These are phyloP conservation scores for Uloborus plumipes DNA, from an alignment of 2,888 invertebrate genomes.

Conservation along the genomic window DNA sequence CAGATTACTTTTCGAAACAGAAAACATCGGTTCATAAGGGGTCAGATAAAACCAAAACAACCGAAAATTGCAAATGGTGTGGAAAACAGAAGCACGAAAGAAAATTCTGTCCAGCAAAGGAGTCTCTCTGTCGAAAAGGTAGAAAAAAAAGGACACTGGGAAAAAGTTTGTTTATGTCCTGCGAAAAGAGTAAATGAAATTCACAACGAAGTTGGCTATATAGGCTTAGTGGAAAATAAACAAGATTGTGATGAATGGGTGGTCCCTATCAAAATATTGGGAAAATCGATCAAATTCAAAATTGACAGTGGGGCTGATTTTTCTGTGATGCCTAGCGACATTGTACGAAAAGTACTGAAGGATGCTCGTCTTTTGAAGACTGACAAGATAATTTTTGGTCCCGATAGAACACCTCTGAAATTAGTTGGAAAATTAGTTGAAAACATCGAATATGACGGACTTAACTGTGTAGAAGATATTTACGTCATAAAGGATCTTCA, in stretches of 20 bases:
- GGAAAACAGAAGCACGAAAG: too few species aligned
- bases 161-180: not conserved
- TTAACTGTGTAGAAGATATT: not conserved
- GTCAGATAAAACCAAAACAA: too few species aligned
- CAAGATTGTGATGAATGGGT: not conserved
- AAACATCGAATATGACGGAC: conserved; percentile 2
- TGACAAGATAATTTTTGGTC: not conserved
- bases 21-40: too few species aligned
- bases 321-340: not conserved
- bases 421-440: not conserved
- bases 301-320: not conserved
- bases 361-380: not conserved
- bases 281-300: not conserved
- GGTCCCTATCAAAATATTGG: not conserved
- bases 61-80: too few species aligned
- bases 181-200: not conserved
- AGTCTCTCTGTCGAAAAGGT: too few species aligned
- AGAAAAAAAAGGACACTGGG: too few species aligned
- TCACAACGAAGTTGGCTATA: not conserved
- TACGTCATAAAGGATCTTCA: not conserved
- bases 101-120: too few species aligned
- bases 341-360: not conserved
- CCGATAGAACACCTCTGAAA: not conserved
- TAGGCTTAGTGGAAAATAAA: not conserved
- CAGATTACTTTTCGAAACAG: too few species aligned